These are phyloP conservation scores for Drosophila pullipes DNA, from an alignment of 2,888 invertebrate species.

Conservation along the genomic window DNA sequence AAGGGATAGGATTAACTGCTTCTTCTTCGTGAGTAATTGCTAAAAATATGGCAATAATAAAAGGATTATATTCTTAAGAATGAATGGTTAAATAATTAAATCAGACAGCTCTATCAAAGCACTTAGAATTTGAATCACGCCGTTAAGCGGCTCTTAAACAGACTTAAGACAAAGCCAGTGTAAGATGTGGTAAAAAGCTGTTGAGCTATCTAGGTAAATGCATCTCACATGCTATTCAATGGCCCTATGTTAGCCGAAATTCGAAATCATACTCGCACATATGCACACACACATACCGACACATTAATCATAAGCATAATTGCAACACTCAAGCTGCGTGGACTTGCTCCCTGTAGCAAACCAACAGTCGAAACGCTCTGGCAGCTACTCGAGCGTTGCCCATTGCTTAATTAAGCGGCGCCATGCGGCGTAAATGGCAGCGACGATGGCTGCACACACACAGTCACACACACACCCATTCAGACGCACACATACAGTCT, in stretches of 20 bases:
- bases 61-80: not conserved
- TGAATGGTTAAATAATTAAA: not conserved
- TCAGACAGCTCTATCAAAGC: not conserved
- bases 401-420: slow-evolving; percentile 69
- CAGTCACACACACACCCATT: slow-evolving; percentile 9
- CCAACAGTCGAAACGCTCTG: slow-evolving; percentile 26
- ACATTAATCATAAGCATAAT: slow-evolving; percentile 65
- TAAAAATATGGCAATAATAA: not conserved
- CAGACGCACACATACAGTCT: slow-evolving; percentile 4
- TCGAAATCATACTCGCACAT: slow-evolving; percentile 15
- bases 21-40: not conserved
- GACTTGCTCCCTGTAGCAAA: slow-evolving; percentile 17
- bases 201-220: slow-evolving; percentile 11
- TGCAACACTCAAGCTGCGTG: slow-evolving; percentile 39
- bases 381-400: slow-evolving; percentile 36
- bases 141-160: not conserved
- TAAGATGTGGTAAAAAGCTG: slow-evolving; percentile 15
- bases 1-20: not conserved
- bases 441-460: slow-evolving; percentile 40
- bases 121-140: not conserved
- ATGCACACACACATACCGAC: not conserved
- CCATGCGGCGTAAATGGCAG: slow-evolving; percentile 61
- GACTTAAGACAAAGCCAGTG: not conserved
- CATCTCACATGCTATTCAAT: slow-evolving; percentile 9
- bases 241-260: slow-evolving; percentile 6